Percentiles rank a stretch among this genome's conserved stretches.
These are phyloP conservation scores for Microcaecilia unicolor DNA, from an alignment of 2,797 vertebrate genomes.

Conservation along the genomic window DNA sequence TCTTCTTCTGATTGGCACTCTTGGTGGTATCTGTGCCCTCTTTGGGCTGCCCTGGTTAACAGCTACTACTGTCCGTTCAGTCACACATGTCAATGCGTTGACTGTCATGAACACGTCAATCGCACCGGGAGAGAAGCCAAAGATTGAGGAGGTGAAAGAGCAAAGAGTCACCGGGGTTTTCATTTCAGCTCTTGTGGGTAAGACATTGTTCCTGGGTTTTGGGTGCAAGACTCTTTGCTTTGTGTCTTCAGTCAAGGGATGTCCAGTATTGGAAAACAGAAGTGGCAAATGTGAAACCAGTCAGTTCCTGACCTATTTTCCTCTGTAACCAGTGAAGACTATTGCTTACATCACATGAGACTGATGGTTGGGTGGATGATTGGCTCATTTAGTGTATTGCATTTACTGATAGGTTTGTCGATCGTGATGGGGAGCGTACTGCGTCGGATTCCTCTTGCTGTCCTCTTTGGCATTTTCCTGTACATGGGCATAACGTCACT, in stretches of 20 bases:
- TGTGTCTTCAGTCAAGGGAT: too few relatives aligned
- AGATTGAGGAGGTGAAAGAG: constrained; percentile 73
- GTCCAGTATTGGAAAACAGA: too few relatives aligned
- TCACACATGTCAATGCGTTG: constrained; percentile 90
- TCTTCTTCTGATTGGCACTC: constrained; percentile 81
- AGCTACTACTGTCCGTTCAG: constrained; percentile 85
- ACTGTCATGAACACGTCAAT: constrained; percentile 96
- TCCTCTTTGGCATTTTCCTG: constrained; percentile 93
- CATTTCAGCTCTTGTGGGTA: constrained; percentile 85
- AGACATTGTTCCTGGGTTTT: too few relatives aligned
- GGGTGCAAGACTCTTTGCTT: too few relatives aligned
- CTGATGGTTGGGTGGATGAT: too few relatives aligned
- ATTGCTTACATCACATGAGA: too few relatives aligned
- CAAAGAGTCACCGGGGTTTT: constrained; percentile 69
- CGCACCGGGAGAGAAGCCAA: constrained; percentile 88
- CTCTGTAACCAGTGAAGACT: too few relatives aligned
- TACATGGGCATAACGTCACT: constrained; percentile 96
- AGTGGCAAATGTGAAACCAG: too few relatives aligned
- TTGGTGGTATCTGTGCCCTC: constrained; percentile 78
- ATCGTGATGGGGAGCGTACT: constrained; percentile 85
- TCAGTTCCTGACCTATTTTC: too few relatives aligned
- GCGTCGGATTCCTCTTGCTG: constrained; percentile 81
- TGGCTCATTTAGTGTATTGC: too few relatives aligned
- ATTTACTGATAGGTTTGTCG: neutral
- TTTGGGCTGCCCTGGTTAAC: constrained; percentile 92